These are phyloP conservation scores for Rhabdomys dilectus DNA, from an alignment of 2,113 vertebrate species.

Conservation along the genomic window DNA sequence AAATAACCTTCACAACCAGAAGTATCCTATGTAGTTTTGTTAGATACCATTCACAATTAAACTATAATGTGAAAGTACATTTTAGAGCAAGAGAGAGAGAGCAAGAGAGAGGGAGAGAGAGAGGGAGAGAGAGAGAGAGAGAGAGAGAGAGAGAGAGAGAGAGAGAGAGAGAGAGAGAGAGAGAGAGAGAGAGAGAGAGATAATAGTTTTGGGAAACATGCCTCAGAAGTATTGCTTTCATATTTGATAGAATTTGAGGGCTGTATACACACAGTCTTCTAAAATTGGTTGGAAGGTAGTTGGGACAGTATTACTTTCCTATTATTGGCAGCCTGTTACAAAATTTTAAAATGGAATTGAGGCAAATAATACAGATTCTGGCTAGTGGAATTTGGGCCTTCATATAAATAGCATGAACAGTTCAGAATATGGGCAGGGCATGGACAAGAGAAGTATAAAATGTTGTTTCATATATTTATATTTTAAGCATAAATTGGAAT, in stretches of 20 bases:
- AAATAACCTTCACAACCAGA: background rate
- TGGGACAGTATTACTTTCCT: background rate
- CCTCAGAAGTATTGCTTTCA: background rate
- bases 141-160: background rate
- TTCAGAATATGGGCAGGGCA: background rate
- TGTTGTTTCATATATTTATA: background rate
- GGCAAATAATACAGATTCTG: background rate
- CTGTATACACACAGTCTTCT: background rate
- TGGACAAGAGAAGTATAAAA: background rate
- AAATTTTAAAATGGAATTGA: background rate
- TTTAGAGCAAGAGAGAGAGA: background rate
- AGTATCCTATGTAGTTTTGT: background rate
- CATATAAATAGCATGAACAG: background rate
- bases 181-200: background rate
- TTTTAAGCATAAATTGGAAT: constrained; percentile 13
- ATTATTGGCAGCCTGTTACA: background rate
- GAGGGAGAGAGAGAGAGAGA: background rate
- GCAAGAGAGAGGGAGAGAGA: background rate
- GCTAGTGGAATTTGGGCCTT: background rate
- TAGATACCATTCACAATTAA: background rate
- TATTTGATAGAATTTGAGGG: background rate
- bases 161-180: background rate
- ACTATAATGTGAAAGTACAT: background rate
- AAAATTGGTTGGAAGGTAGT: background rate
- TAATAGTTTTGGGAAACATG: background rate